phyloP scores from a whole-genome alignment of 2,888 invertebrate species.

The Pollenia amentaria region DNA sequence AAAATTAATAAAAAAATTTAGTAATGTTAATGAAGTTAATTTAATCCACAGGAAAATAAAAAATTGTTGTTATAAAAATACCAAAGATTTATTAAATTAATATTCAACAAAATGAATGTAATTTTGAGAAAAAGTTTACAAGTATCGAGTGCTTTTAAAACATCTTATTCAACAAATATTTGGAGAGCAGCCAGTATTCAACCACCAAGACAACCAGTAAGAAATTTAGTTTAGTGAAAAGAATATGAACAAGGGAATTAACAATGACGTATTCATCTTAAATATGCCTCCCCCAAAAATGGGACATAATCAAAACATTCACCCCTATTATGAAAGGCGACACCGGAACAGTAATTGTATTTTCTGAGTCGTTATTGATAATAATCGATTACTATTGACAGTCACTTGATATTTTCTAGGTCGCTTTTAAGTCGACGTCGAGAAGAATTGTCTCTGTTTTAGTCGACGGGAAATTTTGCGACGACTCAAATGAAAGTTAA shows the following conservation, averaged over 20 bases:
- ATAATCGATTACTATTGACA: too few species aligned
- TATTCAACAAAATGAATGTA: conserved; percentile 63
- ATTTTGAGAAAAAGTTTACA: conserved; percentile 63
- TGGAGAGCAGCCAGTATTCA: conserved; percentile 71
- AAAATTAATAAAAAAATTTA: neutral
- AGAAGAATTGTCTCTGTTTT: too few species aligned
- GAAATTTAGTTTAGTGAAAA: conserved; percentile 46
- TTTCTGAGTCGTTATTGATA: too few species aligned
- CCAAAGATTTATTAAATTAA: conserved; percentile 4
- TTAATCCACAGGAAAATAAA: neutral
- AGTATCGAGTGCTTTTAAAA: conserved; percentile 56
- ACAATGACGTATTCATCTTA: neutral
- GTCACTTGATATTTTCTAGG: too few species aligned
- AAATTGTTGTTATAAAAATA: neutral
- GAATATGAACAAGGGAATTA: neutral
- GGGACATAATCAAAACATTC: too few species aligned
- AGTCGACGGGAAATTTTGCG: too few species aligned
- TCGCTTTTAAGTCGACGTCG: too few species aligned
- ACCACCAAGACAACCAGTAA: conserved; percentile 69
- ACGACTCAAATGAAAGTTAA: too few species aligned
- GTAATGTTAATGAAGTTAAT: neutral
- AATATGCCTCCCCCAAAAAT: too few species aligned
- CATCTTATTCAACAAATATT: conserved; percentile 61
- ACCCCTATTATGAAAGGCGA: too few species aligned
- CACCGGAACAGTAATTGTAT: too few species aligned